A percentile compares a stretch with the other conserved stretches of the same genome.
These are phyloP conservation scores for Melolontha melolontha DNA, from an alignment of 2,888 invertebrate genomes.

Conservation along the genomic window DNA sequence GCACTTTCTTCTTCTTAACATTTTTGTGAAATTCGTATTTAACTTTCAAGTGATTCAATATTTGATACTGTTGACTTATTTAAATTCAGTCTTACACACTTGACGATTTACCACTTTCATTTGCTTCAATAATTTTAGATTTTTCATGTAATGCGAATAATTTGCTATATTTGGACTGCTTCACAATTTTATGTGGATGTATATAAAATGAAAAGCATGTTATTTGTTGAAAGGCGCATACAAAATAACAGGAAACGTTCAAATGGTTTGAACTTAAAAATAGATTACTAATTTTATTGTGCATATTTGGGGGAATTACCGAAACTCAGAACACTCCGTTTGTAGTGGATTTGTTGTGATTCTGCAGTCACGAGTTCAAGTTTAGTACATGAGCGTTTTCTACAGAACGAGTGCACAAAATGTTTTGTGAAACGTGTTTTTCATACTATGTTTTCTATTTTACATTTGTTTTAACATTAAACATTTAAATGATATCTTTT, in stretches of 20 bases:
- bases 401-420: no score
- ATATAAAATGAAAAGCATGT: no score
- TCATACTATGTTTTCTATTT: no score
- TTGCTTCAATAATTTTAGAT: constrained; percentile 9
- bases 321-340: not conserved
- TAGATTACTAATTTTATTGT: constrained; percentile 14
- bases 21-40: constrained; percentile 4
- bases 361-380: no score
- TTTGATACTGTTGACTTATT: constrained; percentile 16
- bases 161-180: no score
- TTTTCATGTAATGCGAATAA: not conserved
- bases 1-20: constrained; percentile 5
- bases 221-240: not conserved
- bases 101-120: not conserved
- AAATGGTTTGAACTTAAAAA: constrained; percentile 2
- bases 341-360: no score
- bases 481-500: no score
- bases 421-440: no score
- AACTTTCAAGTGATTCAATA: constrained; percentile 5
- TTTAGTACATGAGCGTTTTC: no score
- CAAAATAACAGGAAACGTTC: constrained; percentile 1
- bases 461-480: no score
- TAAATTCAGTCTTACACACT: not conserved
- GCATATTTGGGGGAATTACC: constrained; percentile 20
- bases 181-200: no score